phyloP scores from a whole-genome alignment of 2,888 invertebrate species.

The Phalera bucephala region DNA sequence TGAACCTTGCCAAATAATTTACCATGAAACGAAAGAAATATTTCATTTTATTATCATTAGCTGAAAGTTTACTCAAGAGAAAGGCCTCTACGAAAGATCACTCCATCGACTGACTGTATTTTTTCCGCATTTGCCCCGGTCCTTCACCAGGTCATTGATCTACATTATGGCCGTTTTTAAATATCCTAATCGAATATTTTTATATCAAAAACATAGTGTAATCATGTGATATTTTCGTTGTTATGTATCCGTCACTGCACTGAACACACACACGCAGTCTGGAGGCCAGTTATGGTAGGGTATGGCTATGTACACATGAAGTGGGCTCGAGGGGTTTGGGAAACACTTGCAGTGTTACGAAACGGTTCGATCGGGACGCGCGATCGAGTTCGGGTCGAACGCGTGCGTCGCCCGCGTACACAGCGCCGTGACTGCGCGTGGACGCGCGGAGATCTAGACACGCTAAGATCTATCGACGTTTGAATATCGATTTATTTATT shows the following conservation, averaged over 20 bases:
- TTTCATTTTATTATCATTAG: too few relatives aligned
- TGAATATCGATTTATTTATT: conserved; percentile 6
- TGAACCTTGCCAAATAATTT: too few relatives aligned
- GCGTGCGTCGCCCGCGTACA: conserved; percentile 44
- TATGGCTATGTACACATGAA: conserved; percentile 42
- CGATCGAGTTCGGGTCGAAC: conserved; percentile 25
- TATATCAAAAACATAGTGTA: too few relatives aligned
- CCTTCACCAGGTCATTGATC: too few relatives aligned
- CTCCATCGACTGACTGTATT: too few relatives aligned
- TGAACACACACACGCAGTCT: conserved; percentile 26
- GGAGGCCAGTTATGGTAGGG: conserved; percentile 28
- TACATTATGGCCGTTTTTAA: too few relatives aligned
- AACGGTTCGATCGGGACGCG: conserved; percentile 43
- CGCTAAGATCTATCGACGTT: conserved; percentile 3
- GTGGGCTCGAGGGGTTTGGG: conserved; percentile 41
- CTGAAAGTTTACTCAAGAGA: too few relatives aligned
- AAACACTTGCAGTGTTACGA: conserved; percentile 50
- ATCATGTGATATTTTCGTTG: too few relatives aligned
- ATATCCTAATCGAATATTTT: too few relatives aligned
- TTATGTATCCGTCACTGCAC: conserved; percentile 25
- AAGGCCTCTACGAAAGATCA: too few relatives aligned
- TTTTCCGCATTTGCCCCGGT: too few relatives aligned
- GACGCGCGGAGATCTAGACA: conserved; percentile 18
- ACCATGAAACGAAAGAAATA: too few relatives aligned
- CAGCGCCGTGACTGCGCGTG: conserved; percentile 41